Evolutionary conservation across 2,888 invertebrate species (phyloP).

Genomic region (Unio pictorum): DNA sequence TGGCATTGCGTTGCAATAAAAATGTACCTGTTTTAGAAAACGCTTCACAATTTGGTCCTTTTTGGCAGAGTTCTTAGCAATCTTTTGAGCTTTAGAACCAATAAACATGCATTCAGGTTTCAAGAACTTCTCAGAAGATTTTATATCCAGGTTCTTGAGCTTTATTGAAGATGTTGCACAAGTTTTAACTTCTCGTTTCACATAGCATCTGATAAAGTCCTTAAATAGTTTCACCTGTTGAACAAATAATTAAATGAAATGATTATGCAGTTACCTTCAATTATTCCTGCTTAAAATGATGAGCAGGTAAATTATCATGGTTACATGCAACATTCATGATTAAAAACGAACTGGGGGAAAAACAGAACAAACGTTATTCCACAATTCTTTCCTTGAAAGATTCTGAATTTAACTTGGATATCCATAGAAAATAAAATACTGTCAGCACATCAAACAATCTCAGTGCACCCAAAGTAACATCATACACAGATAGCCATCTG

Average conservation of each 20-base stretch:
- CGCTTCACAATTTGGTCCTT: conserved; percentile 2
- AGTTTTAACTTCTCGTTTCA: conserved; percentile 20
- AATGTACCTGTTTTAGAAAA: conserved; percentile 2
- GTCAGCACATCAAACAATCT: conserved; percentile 28
- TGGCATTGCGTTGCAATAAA: too few species aligned
- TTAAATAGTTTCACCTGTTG: conserved; percentile 16
- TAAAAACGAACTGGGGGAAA: too few species aligned
- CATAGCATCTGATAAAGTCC: conserved; percentile 14
- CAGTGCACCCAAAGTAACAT: conserved; percentile 25
- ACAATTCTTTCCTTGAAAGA: conserved; percentile 1
- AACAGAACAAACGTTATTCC: too few species aligned
- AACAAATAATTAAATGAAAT: conserved; percentile 21
- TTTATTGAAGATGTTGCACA: conserved; percentile 1
- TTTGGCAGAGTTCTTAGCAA: background rate
- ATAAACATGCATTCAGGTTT: conserved; percentile 10
- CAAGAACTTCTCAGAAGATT: conserved; percentile 3
- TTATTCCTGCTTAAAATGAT: conserved; percentile 6
- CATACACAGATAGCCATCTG: conserved; percentile 40
- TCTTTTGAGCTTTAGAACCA: conserved; percentile 3
- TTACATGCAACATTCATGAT: too few species aligned
- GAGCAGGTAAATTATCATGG: too few species aligned
- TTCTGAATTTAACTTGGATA: conserved; percentile 3
- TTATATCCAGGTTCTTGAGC: conserved; percentile 7
- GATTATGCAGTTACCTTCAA: conserved; percentile 9
- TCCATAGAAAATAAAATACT: conserved; percentile 23